Evolutionary conservation across 2,797 vertebrate genomes (phyloP), one percentile per base, ranked within the genome.

Genomic region (Amazona finschi): DNA sequence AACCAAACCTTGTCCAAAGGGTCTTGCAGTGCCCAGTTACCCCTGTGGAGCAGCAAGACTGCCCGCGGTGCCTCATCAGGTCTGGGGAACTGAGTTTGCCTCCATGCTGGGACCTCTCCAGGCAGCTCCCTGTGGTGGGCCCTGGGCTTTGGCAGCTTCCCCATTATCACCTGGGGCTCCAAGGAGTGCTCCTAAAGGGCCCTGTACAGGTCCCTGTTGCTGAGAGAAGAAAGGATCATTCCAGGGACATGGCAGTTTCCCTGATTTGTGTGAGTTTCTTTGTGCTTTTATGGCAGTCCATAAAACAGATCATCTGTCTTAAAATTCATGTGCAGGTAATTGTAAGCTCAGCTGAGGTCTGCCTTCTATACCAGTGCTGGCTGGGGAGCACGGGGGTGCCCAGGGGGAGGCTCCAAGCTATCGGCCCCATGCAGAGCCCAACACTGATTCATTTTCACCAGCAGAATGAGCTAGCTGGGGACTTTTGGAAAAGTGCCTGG

Each of bases 1-100:
- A 74, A 81, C 10, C 66, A 57, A 38, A 67, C 24, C 39, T 60
- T n/a, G 6, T 14, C 43, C 80, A 28, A 39, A 55, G 70, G 16
- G 6, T 28, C 52, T 39, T 6, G 9, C 1, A 0, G 13, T 53
- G 21, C 12, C 33, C 0, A 0, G 33, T 19, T 33, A 10, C 7
- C 5, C 18, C n/a, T 25, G 53, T 0, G 5, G 62, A 77, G 43
- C 57, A 33, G 9, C 5, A 9, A 25, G 36, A 5, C 22, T 21
- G 36, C 14, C n/a, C 0, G 0, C 0, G 1, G 2, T 61, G 33
- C 67, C 24, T 20, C 27, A 2, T 20, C 20, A 17, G 6, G 17
- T 31, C 30, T 0, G 2, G 24, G 46, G 39, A 65, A 33, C 33
- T 8, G 24, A 0, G 0, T 50, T 50, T 76, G 24, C 78, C 3